These are phyloP conservation scores for Madoqua kirkii DNA, from an alignment of 2,113 vertebrate genomes.

Conservation along the genomic window DNA sequence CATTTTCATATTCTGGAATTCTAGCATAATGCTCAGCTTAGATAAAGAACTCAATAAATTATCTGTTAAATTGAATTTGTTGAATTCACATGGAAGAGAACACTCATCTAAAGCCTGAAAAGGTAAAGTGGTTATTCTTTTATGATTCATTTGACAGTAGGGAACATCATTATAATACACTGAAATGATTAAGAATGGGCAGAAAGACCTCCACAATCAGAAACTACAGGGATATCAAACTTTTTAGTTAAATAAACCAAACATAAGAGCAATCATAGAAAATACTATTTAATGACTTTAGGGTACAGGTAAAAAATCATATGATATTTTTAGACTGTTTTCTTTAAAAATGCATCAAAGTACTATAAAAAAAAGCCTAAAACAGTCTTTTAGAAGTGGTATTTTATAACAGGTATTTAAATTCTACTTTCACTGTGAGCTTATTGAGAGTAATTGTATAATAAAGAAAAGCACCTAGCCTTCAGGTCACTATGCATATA, in stretches of 20 bases:
- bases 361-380: not conserved
- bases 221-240: not conserved
- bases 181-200: not conserved
- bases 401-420: constrained; percentile 53
- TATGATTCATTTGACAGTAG: not conserved
- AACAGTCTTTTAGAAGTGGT: not conserved
- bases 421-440: constrained; percentile 43
- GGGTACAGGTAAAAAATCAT: not conserved
- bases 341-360: constrained; percentile 40
- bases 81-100: constrained; percentile 17
- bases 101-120: not conserved
- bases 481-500: constrained; percentile 47
- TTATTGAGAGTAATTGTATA: constrained; percentile 54
- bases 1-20: not conserved
- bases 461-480: constrained; percentile 61
- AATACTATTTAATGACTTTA: constrained; percentile 1
- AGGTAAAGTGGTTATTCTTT: not conserved
- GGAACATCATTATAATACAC: not conserved
- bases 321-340: not conserved
- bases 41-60: not conserved
- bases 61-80: not conserved
- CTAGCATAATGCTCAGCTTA: not conserved
- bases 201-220: not conserved
- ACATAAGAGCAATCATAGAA: constrained; percentile 23
- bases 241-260: constrained; percentile 20